Evolutionary conservation across 2,888 invertebrate genomes (phyloP), one percentile per base, ranked within the genome.

Genomic region (Drosophila crucigera): DNA sequence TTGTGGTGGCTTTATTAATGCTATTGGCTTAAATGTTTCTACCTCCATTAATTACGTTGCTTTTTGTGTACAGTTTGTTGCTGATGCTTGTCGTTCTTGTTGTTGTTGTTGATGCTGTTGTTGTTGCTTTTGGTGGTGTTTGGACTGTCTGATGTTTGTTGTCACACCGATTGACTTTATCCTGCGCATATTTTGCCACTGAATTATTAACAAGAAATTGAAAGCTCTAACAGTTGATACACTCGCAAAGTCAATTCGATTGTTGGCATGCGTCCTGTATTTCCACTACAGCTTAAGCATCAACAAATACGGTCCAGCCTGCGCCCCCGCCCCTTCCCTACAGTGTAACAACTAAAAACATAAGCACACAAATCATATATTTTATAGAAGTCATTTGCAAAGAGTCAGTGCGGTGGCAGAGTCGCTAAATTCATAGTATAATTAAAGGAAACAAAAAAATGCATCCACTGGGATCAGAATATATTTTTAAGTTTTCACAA

Each of bases 1-100:
- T 93, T 93, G 93, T 90, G 93, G 93, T 91, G 90, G 91, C 92
- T 93, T 93, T 93, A 92, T 92, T 92, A 92, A 93, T 93, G 93
- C 92, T 90, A 92, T 93, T 92, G 92, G 92, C 92, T 92, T 92
- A 91, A 93, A 92, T 91, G 84, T 91, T 91, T 90, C 91, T 89
- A 90, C 90, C 92, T 91, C 85, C 91, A 91, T 91, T 91, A 92
- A 92, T 92, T 92, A 92, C 90, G 92, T 89, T 91, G 89, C 91
- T 91, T 91, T 84, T 90, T 86, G 83, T 87, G 75, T 78, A 79
- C 86, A 80, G 58, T 81, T 87, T 76, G 73, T 71, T 68, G 78
- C 39, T 69, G 55, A 25, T 62, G 53, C 35, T 55, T 55, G 55
- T 19, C 43, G 54, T 22, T 55, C 35, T 30, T 75, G 37, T 58